phyloP scores from a whole-genome alignment of 2,888 invertebrate genomes.

The Catocala fraxini region DNA sequence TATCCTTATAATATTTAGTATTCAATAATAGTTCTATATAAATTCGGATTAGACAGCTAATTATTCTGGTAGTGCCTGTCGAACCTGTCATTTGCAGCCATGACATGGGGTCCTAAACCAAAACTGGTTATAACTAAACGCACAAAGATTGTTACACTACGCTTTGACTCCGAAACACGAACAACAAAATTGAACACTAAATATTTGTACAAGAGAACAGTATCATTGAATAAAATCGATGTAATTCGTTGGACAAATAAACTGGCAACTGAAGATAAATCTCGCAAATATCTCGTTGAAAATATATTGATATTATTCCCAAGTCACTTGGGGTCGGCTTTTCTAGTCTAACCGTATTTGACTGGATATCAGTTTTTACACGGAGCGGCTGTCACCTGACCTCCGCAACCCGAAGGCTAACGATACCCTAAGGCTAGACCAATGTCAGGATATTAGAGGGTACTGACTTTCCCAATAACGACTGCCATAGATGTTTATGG shows the following conservation, averaged over 20 bases:
- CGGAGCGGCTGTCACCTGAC: too few species aligned
- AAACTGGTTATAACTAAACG: constrained; percentile 30
- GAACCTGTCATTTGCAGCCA: constrained; percentile 23
- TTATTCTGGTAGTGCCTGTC: constrained; percentile 20
- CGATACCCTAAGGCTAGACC: too few species aligned
- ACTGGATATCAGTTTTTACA: too few species aligned
- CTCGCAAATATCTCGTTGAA: constrained; percentile 10
- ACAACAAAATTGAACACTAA: neutral
- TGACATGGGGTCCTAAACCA: constrained; percentile 25
- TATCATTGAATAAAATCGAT: neutral
- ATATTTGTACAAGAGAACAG: neutral
- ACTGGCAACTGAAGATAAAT: neutral
- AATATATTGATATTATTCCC: too few species aligned
- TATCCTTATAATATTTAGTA: too few species aligned
- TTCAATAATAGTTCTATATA: neutral
- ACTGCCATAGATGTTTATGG: too few species aligned
- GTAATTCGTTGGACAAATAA: neutral
- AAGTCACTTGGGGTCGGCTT: too few species aligned
- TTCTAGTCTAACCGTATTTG: too few species aligned
- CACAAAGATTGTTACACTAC: constrained; percentile 6
- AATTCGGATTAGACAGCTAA: constrained; percentile 1
- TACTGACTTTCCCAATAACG: too few species aligned
- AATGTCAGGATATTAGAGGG: too few species aligned
- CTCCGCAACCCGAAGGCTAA: too few species aligned
- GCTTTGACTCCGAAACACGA: neutral